These are phyloP conservation scores for Crotalus viridis DNA, from an alignment of 2,113 vertebrate genomes.

Conservation along the genomic window DNA sequence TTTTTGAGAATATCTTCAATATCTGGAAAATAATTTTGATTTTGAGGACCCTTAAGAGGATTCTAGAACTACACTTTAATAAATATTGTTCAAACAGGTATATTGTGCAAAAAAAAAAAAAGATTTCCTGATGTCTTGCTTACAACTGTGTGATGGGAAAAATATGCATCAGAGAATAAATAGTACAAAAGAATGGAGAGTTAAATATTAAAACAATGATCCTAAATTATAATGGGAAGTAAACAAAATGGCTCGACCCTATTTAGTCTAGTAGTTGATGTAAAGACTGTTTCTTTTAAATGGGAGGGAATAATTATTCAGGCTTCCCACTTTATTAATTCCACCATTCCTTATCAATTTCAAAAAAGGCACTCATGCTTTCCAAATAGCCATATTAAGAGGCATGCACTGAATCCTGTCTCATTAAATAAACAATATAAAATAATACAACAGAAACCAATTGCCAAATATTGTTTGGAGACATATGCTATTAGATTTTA, in stretches of 20 bases:
- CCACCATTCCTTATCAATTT: slow-evolving; percentile 3
- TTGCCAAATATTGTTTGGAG: neutral
- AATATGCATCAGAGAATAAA: neutral
- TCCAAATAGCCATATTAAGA: slow-evolving; percentile 27
- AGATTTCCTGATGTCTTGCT: neutral
- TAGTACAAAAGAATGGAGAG: neutral
- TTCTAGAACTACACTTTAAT: neutral
- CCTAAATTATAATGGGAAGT: neutral
- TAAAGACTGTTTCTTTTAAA: neutral
- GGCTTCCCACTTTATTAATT: slow-evolving; percentile 13
- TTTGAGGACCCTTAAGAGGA: neutral
- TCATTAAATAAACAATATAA: slow-evolving; percentile 28
- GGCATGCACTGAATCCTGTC: neutral
- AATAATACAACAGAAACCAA: neutral
- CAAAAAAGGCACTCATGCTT: neutral
- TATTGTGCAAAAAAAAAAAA: neutral
- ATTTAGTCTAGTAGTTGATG: neutral
- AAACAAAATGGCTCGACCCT: neutral
- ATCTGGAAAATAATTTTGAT: too few species aligned
- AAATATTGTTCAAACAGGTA: neutral
- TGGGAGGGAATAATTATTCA: neutral
- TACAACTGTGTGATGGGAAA: neutral
- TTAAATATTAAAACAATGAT: neutral
- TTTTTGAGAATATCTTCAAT: neutral
- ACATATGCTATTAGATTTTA: neutral